phyloP scores from a whole-genome alignment of 2,797 vertebrate genomes.

The Sardinella longiceps region DNA sequence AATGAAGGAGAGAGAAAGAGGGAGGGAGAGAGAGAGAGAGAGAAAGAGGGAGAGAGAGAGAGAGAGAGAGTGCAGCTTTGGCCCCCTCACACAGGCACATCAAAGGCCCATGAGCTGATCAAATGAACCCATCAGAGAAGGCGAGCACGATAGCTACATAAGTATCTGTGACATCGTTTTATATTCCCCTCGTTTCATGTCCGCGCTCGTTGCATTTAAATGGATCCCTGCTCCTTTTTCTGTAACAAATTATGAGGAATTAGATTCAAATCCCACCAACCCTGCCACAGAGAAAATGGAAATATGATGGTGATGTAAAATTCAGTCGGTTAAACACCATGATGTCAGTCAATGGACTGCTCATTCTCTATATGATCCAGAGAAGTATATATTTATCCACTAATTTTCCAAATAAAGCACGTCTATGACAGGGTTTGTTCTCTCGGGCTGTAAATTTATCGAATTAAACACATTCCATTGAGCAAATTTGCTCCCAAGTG shows the following conservation, averaged over 20 bases:
- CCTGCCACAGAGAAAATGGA: conserved; percentile 50
- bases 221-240: conserved; percentile 65
- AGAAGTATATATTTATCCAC: conserved; percentile 14
- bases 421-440: background rate
- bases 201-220: conserved; percentile 62
- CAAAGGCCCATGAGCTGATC: conserved; percentile 70
- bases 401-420: conserved; percentile 12
- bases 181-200: conserved; percentile 69
- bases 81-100: conserved; percentile 69
- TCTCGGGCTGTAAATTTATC: background rate
- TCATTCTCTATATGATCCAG: background rate
- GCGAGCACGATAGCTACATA: conserved; percentile 9
- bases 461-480: conserved; percentile 19
- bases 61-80: conserved; percentile 56
- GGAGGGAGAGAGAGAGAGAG: background rate
- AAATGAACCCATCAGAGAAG: conserved; percentile 55
- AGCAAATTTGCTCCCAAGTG: background rate
- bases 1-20: too few species aligned
- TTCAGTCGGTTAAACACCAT: conserved; percentile 19
- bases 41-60: background rate
- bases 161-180: conserved; percentile 49
- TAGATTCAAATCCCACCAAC: conserved; percentile 62
- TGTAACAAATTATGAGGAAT: conserved; percentile 69
- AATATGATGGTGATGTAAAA: conserved; percentile 40
- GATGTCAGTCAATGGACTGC: background rate